phyloP scores from a whole-genome alignment of 2,797 vertebrate species.

The Anas flavirostris region DNA sequence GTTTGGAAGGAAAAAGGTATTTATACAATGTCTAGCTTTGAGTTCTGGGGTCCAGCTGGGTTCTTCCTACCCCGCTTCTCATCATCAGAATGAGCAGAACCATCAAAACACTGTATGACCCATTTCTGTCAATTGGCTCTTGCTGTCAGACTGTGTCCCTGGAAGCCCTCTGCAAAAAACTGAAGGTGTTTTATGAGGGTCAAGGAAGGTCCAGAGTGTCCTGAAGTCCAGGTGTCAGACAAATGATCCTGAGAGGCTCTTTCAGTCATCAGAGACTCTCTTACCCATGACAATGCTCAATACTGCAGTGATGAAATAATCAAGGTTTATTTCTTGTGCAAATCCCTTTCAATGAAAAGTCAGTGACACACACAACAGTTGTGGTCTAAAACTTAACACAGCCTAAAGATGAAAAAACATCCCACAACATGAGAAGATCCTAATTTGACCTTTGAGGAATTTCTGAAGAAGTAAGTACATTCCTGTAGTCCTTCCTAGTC shows the following conservation, averaged over 20 bases:
- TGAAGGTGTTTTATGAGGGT: not conserved
- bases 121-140: not conserved
- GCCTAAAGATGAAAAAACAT: not conserved
- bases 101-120: accelerated
- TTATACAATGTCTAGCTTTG: not conserved
- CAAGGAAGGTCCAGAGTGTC: not conserved
- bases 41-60: not conserved
- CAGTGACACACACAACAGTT: not conserved
- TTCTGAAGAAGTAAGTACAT: not conserved
- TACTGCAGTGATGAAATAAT: not conserved
- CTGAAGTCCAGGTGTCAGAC: not conserved
- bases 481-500: not conserved
- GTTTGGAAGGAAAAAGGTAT: not conserved
- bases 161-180: not conserved
- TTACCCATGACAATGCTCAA: accelerated
- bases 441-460: not conserved
- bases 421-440: not conserved
- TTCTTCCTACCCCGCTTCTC: not conserved
- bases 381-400: not conserved
- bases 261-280: not conserved
- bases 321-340: not conserved
- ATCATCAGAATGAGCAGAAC: not conserved
- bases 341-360: not conserved
- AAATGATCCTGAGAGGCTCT: not conserved
- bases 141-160: not conserved